Conservation (phyloP, 2,888 invertebrate species). For the Drosophila planitibia region DNA sequence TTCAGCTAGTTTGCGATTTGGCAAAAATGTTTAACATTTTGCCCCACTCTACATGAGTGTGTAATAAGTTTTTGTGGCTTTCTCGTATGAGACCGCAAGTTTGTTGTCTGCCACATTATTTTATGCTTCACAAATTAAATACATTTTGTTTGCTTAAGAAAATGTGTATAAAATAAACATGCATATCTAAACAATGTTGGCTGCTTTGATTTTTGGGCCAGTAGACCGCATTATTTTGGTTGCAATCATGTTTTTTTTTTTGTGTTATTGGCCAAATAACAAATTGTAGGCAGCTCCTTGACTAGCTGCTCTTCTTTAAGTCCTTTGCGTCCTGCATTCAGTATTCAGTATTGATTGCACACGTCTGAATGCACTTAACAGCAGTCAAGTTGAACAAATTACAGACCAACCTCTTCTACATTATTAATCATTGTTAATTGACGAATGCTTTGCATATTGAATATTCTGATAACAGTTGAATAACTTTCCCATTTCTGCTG, state of each 20-base stretch:
- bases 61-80: conserved; percentile 65
- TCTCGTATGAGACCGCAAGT: conserved; percentile 42
- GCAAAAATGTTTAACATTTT: conserved; percentile 16
- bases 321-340: background rate
- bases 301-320: conserved; percentile 1
- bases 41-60: conserved; percentile 15
- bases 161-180: conserved; percentile 27
- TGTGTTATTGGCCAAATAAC: conserved; percentile 9
- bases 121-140: conserved; percentile 69
- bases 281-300: conserved; percentile 10
- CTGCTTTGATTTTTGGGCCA: conserved; percentile 70
- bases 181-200: conserved; percentile 12
- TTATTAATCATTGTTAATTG: conserved; percentile 75
- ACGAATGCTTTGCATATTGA: conserved; percentile 25
- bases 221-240: conserved; percentile 75
- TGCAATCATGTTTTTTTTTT: conserved; percentile 33
- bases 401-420: conserved; percentile 39
- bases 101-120: conserved; percentile 60
- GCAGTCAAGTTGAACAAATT: conserved; percentile 30
- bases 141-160: conserved; percentile 52
- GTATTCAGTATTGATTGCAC: conserved; percentile 30
- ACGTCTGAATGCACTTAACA: conserved; percentile 39
- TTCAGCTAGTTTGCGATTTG: conserved; percentile 15
- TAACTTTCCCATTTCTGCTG: conserved; percentile 10
- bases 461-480: conserved; percentile 1